A percentile compares a stretch with the other conserved stretches of the same genome.
Evolutionary conservation across 2,113 vertebrate species (phyloP).

Genomic region (Sebastes fasciatus): DNA sequence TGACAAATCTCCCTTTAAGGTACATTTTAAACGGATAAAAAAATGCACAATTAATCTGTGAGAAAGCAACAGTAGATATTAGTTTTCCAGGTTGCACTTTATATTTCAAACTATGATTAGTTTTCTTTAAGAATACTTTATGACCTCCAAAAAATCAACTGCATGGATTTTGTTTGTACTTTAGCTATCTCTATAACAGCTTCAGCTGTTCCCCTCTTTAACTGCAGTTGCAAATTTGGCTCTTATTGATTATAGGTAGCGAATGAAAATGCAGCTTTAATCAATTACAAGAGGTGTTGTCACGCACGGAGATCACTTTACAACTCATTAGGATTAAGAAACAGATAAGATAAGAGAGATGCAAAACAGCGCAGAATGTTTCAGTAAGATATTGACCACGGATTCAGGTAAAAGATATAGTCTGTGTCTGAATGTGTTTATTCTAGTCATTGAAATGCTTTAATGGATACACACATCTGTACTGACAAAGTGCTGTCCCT

Average conservation of each 20-base stretch:
- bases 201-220: neutral
- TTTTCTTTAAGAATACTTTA: neutral
- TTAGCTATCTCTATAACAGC: neutral
- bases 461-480: neutral
- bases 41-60: no score
- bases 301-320: constrained; percentile 4
- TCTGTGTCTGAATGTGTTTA: constrained; percentile 10
- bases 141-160: constrained; percentile 15
- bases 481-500: neutral
- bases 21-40: no score
- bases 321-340: constrained; percentile 43
- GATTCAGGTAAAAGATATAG: constrained; percentile 13
- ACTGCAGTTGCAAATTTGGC: constrained; percentile 14
- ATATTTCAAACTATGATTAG: neutral
- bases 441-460: neutral
- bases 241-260: constrained; percentile 29
- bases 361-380: constrained; percentile 42
- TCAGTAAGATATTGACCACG: constrained; percentile 32
- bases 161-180: neutral
- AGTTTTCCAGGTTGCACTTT: neutral
- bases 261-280: constrained; percentile 53
- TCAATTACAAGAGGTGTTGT: constrained; percentile 41
- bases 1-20: no score
- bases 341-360: constrained; percentile 63
- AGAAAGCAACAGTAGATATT: no score